Percentiles rank a stretch among this genome's conserved stretches.
phyloP scores from a whole-genome alignment of 2,113 vertebrate species.

The Megalops atlanticus region DNA sequence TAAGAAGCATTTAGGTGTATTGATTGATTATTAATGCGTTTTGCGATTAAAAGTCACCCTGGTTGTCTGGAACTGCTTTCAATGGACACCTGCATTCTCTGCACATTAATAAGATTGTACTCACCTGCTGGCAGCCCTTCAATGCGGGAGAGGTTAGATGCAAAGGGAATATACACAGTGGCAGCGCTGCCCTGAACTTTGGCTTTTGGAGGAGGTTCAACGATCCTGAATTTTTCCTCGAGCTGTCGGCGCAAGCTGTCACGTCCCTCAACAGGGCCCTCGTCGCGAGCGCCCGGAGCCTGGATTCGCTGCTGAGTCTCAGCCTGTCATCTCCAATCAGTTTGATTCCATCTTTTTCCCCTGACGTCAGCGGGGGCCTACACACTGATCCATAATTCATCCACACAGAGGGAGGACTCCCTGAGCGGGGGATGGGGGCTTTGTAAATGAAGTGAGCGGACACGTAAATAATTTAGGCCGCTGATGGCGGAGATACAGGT shows the following conservation, averaged over 20 bases:
- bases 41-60: background rate
- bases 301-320: background rate
- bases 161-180: background rate
- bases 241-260: background rate
- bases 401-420: background rate
- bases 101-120: background rate
- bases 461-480: background rate
- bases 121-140: background rate
- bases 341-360: background rate
- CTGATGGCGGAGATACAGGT: background rate
- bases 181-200: background rate
- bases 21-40: background rate
- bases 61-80: background rate
- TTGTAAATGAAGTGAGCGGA: background rate
- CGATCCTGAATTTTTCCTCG: background rate
- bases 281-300: background rate
- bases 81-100: background rate
- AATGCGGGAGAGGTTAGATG: background rate
- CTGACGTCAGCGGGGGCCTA: background rate
- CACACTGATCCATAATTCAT: background rate
- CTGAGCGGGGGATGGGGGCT: background rate
- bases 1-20: background rate
- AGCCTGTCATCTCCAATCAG: background rate
- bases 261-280: background rate
- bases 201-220: background rate